Percentiles rank a stretch among this genome's conserved stretches.
phyloP scores from a whole-genome alignment of 1,140 invertebrate species.

The Muscidifurax raptorellus region DNA sequence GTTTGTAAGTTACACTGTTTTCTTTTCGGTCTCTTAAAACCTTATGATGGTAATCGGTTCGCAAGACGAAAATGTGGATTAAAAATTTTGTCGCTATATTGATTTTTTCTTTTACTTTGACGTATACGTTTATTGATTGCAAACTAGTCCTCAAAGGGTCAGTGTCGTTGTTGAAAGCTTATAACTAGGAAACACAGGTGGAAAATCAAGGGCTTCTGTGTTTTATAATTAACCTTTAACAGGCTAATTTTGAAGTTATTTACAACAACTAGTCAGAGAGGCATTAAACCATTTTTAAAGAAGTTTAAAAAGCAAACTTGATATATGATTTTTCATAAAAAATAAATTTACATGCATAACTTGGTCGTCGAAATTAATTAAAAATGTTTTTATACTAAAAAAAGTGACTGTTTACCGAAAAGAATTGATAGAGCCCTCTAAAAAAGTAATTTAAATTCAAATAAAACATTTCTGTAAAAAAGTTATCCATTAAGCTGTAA shows the following conservation, averaged over 20 bases:
- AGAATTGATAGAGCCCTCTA: background rate
- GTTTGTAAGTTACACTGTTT: background rate
- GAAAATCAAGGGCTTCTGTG: background rate
- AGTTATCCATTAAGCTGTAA: background rate
- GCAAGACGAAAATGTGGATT: background rate
- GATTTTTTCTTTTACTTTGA: background rate
- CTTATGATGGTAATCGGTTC: background rate
- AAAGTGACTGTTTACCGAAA: background rate
- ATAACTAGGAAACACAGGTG: background rate
- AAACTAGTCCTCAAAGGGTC: background rate
- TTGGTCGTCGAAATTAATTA: background rate
- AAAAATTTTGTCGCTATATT: background rate
- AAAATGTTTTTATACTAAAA: background rate
- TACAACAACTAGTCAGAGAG: background rate
- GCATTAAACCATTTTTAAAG: background rate
- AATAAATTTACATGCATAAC: background rate
- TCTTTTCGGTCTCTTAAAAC: background rate
- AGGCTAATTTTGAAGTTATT: background rate
- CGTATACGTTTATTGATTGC: background rate
- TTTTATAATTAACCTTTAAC: background rate
- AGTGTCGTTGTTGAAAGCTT: background rate
- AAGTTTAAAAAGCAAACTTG: background rate
- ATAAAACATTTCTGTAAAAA: background rate
- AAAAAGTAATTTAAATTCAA: background rate
- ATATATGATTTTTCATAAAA: background rate